Conservation (phyloP, 2,797 vertebrate species). For the Neopelma chrysocephalum region DNA sequence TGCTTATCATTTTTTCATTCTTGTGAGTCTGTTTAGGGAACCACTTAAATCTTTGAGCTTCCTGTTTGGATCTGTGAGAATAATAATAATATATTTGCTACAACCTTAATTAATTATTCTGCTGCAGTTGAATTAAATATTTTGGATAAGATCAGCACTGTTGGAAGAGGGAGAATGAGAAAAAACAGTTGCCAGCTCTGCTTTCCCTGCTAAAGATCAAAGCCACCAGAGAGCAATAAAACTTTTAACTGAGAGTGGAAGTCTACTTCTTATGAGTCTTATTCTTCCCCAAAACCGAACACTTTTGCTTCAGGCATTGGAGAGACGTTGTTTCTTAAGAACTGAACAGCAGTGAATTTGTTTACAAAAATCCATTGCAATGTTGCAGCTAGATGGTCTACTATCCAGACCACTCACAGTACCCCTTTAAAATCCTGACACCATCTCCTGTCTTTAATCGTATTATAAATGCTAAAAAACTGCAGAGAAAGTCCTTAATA, state of each 20-base stretch:
- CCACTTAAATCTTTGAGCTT: not conserved
- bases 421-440: not conserved
- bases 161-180: not conserved
- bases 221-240: not conserved
- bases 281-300: not conserved
- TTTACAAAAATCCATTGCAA: not conserved
- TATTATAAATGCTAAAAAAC: not conserved
- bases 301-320: not conserved
- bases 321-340: not conserved
- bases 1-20: not conserved
- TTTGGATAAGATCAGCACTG: not conserved
- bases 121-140: not conserved
- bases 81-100: not conserved
- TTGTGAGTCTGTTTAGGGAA: not conserved
- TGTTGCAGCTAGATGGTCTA: not conserved
- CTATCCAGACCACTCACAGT: not conserved
- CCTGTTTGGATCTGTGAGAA: not conserved
- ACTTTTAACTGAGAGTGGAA: not conserved
- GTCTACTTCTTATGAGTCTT: not conserved
- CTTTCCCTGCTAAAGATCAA: not conserved
- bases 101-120: not conserved
- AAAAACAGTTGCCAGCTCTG: not conserved
- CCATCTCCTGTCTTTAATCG: not conserved
- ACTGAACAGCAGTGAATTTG: not conserved
- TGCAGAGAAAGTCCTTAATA: not conserved